Evolutionary conservation across 2,797 vertebrate genomes (phyloP), one percentile per base, ranked within the genome.

Genomic region (Pristis pectinata): DNA sequence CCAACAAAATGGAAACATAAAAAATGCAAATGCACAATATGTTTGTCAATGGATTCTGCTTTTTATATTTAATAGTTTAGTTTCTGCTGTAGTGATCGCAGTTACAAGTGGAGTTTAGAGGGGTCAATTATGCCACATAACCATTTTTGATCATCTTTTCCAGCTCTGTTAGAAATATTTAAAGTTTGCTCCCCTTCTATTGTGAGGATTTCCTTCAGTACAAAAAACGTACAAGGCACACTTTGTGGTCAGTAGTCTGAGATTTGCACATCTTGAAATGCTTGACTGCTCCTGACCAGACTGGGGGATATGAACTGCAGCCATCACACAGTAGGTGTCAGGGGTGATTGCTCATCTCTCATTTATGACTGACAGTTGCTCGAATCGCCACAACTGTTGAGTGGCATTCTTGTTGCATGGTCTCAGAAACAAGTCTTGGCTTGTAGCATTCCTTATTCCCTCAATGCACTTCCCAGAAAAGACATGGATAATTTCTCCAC

Each of bases 401-500:
- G 59, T 96, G 80, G 96, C 95, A 30, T 97, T 97, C 92, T 96
- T 97, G 95, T 96, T 96, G 95, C 98, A 98, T 0, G 95, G 95
- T 1, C 61, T 95, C 95, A 98, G 96, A 95, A 96, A 72, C 95
- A 98, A 95, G 61, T 96, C 95, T 94, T 96, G 97, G 85, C 95
- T 95, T n/a, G 96, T 95, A 94, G 96, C 95, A 94, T 94, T 97
- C 91, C 95, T 96, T 3, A 96, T 95, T n/a, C 97, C 98, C 95
- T 98, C 98, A 95, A 98, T 95, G 96, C 98, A 99, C 95, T 98
- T 97, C 95, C 98, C 98, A 94, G 98, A 98, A 95, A 96, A 95
- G 70, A 98, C 67, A 64, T 98, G 98, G 93, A 98, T 95, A 24
- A 99, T 97, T 95, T 97, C 97, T 95, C 98, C 98, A 93, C 96